Percentiles rank a stretch among this genome's conserved stretches.
Evolutionary conservation across 2,888 invertebrate species (phyloP).

Genomic region (Eledone cirrhosa): DNA sequence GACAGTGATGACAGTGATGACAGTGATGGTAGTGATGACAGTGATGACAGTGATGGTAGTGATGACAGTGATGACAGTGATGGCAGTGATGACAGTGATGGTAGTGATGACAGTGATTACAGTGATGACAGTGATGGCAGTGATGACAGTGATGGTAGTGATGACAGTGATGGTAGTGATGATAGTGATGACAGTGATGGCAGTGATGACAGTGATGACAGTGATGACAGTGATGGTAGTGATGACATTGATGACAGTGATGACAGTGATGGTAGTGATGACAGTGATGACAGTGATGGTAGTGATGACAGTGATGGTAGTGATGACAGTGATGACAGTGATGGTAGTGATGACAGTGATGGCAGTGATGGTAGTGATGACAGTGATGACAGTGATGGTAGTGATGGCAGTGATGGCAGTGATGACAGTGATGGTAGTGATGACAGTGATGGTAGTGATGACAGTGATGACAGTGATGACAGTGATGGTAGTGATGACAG

Average conservation of each 20-base stretch:
- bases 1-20: slow-evolving; percentile 1
- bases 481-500: slow-evolving; percentile 15
- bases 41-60: slow-evolving; percentile 9
- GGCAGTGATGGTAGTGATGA: not conserved
- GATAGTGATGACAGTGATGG: not conserved
- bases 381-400: not conserved
- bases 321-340: not conserved
- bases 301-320: slow-evolving; percentile 3
- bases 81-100: too few species aligned
- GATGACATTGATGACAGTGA: too few species aligned
- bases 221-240: slow-evolving; percentile 22
- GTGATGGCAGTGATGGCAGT: not conserved
- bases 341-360: slow-evolving; percentile 7
- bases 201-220: not conserved
- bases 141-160: not conserved
- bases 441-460: not conserved
- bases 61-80: slow-evolving; percentile 20
- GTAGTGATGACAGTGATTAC: too few species aligned
- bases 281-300: slow-evolving; percentile 11
- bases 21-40: slow-evolving; percentile 9
- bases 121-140: too few species aligned
- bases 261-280: not conserved
- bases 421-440: slow-evolving; percentile 20
- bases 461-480: slow-evolving; percentile 16
- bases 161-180: slow-evolving; percentile 1